These are phyloP conservation scores for Omphaloscelis lunosa DNA, from an alignment of 2,888 invertebrate species.

Conservation along the genomic window DNA sequence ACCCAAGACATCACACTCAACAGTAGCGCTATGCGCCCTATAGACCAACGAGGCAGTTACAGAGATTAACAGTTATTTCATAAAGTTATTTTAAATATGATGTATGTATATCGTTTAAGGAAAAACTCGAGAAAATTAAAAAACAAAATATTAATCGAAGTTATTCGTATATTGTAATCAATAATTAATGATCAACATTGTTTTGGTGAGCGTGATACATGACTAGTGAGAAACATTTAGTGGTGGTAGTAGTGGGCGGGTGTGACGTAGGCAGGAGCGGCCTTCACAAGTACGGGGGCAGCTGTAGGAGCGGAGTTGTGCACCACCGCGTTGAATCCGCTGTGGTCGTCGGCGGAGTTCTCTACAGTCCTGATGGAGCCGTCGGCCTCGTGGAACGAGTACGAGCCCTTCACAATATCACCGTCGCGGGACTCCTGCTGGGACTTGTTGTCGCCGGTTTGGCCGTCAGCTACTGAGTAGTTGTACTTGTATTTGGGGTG, in stretches of 20 bases:
- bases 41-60: no score
- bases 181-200: constrained; percentile 43
- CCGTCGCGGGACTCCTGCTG: no score
- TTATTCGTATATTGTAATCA: constrained; percentile 55
- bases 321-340: constrained; percentile 82
- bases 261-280: constrained; percentile 61
- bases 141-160: constrained; percentile 9
- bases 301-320: constrained; percentile 77
- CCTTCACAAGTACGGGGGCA: constrained; percentile 67
- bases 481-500: constrained; percentile 85
- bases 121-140: neutral
- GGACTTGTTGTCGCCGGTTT: constrained; percentile 74
- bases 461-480: constrained; percentile 88
- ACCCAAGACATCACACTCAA: no score
- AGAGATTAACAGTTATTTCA: neutral
- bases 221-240: constrained; percentile 10
- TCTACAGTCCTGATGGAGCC: constrained; percentile 88
- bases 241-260: constrained; percentile 74
- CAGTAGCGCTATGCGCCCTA: no score
- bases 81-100: neutral
- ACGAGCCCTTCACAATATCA: no score
- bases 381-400: constrained; percentile 79
- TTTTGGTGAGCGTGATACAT: constrained; percentile 28
- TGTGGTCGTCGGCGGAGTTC: constrained; percentile 87
- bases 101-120: neutral